Conservation (phyloP, 2,113 vertebrate genomes). For the Anthoscopus minutus region DNA sequence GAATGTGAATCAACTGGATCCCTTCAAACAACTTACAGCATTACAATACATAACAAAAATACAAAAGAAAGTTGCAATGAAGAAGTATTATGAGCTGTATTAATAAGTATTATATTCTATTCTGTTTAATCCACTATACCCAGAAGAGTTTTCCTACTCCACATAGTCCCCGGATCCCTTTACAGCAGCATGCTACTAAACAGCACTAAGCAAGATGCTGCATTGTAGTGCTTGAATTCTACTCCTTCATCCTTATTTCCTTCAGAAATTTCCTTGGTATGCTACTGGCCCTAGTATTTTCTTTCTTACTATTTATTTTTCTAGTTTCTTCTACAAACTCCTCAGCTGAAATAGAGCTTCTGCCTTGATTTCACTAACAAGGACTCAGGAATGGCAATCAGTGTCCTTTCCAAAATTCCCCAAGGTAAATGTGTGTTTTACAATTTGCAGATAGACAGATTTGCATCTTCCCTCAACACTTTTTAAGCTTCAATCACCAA, state of each 20-base stretch:
- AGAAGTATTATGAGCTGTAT: background rate
- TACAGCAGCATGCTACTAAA: background rate
- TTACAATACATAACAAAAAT: background rate
- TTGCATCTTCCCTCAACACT: background rate
- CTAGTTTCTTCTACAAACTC: background rate
- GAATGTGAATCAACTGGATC: background rate
- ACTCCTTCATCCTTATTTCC: background rate
- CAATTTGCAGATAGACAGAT: background rate
- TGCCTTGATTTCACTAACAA: background rate
- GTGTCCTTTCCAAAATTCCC: background rate
- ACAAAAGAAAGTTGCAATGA: background rate
- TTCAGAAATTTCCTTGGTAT: background rate
- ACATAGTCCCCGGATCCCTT: background rate
- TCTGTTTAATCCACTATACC: background rate
- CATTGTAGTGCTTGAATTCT: background rate
- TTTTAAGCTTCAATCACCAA: background rate
- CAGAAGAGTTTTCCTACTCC: background rate
- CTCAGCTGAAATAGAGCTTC: background rate
- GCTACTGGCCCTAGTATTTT: background rate
- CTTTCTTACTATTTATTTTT: background rate
- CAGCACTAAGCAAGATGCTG: background rate
- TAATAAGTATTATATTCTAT: background rate
- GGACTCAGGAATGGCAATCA: background rate
- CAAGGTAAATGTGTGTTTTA: background rate
- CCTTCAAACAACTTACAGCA: background rate